A percentile compares a stretch with the other conserved stretches of the same genome.
Evolutionary conservation across 2,113 vertebrate genomes (phyloP).

Genomic region (Puffinus mauretanicus): DNA sequence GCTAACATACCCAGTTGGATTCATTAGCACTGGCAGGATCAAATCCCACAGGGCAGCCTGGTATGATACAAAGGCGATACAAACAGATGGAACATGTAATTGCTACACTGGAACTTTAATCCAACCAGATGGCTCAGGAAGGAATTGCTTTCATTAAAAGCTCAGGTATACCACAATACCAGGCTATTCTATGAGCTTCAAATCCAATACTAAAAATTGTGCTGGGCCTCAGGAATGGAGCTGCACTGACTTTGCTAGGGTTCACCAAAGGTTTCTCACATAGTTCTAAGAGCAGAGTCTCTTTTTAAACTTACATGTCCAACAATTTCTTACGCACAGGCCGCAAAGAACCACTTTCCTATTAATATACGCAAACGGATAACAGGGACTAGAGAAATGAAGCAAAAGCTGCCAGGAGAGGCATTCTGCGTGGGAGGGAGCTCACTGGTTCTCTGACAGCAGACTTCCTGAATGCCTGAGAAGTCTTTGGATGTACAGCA

Average conservation of each 20-base stretch:
- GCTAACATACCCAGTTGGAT: neutral
- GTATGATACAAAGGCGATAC: neutral
- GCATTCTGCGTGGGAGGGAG: neutral
- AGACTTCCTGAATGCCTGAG: neutral
- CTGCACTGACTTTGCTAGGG: neutral
- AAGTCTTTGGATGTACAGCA: neutral
- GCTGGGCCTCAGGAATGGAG: neutral
- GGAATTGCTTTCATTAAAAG: neutral
- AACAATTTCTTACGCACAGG: neutral
- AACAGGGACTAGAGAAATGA: neutral
- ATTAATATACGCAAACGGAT: neutral
- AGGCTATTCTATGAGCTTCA: neutral
- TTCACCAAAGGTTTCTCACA: neutral
- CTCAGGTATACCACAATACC: neutral
- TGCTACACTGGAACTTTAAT: slow-evolving; percentile 19
- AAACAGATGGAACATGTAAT: slow-evolving; percentile 43
- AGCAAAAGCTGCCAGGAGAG: neutral
- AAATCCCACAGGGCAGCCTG: neutral
- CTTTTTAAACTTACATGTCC: neutral
- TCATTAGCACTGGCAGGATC: slow-evolving; percentile 39
- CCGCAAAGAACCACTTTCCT: neutral
- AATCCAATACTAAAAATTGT: neutral
- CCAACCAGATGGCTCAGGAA: slow-evolving; percentile 42
- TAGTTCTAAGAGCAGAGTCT: neutral
- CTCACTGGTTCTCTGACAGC: neutral